These are phyloP conservation scores for Rapana venosa DNA, from an alignment of 2,888 invertebrate species.

Conservation along the genomic window DNA sequence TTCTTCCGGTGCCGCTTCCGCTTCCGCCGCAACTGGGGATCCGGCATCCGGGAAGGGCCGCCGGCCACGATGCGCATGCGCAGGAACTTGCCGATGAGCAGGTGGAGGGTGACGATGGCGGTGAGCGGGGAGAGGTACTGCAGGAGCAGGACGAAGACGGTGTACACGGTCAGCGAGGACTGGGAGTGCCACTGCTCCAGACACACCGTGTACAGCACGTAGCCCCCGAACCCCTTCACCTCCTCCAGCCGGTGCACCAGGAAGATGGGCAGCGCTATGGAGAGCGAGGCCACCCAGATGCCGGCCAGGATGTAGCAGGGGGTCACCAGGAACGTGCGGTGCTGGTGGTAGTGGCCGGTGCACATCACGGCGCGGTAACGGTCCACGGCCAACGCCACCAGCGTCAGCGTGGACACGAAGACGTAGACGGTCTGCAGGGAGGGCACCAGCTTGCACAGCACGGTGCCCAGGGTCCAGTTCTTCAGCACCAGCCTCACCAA, in stretches of 20 bases:
- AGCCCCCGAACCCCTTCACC: conserved; percentile 61
- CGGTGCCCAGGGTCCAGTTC: conserved; percentile 63
- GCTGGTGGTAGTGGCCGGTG: conserved; percentile 46
- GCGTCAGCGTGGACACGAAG: conserved; percentile 64
- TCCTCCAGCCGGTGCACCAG: conserved; percentile 61
- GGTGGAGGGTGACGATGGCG: conserved; percentile 61
- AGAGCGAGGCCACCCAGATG: conserved; percentile 60
- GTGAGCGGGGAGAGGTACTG: conserved; percentile 66
- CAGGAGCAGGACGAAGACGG: conserved; percentile 56
- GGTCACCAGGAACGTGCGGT: neutral
- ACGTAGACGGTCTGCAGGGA: conserved; percentile 63
- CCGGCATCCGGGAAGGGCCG: conserved; percentile 30
- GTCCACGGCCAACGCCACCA: conserved; percentile 64
- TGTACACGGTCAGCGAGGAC: conserved; percentile 55
- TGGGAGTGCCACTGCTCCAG: conserved; percentile 63
- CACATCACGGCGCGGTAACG: conserved; percentile 62
- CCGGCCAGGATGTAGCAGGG: conserved; percentile 45
- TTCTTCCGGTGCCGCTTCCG: conserved; percentile 71
- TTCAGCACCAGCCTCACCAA: conserved; percentile 60
- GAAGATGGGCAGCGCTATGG: conserved; percentile 61
- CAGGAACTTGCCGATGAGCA: conserved; percentile 74
- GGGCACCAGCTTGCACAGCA: conserved; percentile 61
- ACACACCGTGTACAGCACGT: conserved; percentile 76
- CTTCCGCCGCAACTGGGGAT: conserved; percentile 56
- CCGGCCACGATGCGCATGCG: conserved; percentile 65